These are phyloP conservation scores for Prosopocoilus inquinatus DNA, from an alignment of 2,888 invertebrate species.

Conservation along the genomic window DNA sequence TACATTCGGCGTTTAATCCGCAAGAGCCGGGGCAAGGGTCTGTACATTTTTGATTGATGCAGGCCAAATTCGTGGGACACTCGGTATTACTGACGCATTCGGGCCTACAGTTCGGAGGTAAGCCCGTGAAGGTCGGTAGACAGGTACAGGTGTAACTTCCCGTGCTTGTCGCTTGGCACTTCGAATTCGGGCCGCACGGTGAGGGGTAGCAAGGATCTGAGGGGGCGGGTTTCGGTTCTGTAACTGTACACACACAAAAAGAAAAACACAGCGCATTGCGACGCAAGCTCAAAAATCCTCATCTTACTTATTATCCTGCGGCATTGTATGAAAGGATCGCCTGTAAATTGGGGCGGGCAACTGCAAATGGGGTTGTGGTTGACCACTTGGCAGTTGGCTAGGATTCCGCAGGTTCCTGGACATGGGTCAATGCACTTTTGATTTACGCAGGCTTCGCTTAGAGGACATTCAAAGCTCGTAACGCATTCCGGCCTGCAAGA, in stretches of 20 bases:
- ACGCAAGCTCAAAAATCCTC: slow-evolving; percentile 39
- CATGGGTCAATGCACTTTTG: slow-evolving; percentile 74
- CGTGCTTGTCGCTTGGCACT: slow-evolving; percentile 57
- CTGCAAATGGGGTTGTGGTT: slow-evolving; percentile 63
- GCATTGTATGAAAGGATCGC: slow-evolving; percentile 56
- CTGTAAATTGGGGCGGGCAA: slow-evolving; percentile 56
- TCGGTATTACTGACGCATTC: slow-evolving; percentile 75
- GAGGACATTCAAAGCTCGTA: slow-evolving; percentile 66
- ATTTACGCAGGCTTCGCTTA: slow-evolving; percentile 65
- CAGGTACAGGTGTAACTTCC: slow-evolving; percentile 76
- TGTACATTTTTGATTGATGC: slow-evolving; percentile 68
- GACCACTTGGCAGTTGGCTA: slow-evolving; percentile 58
- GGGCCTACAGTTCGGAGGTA: slow-evolving; percentile 68
- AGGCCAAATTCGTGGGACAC: slow-evolving; percentile 66
- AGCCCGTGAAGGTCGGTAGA: slow-evolving; percentile 68
- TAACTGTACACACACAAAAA: not conserved
- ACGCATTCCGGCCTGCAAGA: slow-evolving; percentile 72
- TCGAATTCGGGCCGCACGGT: slow-evolving; percentile 66
- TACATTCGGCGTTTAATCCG: slow-evolving; percentile 68
- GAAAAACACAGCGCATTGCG: not conserved
- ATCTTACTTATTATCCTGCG: slow-evolving; percentile 37
- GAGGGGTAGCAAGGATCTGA: slow-evolving; percentile 65
- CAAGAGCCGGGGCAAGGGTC: slow-evolving; percentile 77
- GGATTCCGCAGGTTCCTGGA: slow-evolving; percentile 63
- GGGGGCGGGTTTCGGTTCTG: slow-evolving; percentile 27